These are phyloP conservation scores for Pampusana beccarii DNA, from an alignment of 2,113 vertebrate species.

Conservation along the genomic window DNA sequence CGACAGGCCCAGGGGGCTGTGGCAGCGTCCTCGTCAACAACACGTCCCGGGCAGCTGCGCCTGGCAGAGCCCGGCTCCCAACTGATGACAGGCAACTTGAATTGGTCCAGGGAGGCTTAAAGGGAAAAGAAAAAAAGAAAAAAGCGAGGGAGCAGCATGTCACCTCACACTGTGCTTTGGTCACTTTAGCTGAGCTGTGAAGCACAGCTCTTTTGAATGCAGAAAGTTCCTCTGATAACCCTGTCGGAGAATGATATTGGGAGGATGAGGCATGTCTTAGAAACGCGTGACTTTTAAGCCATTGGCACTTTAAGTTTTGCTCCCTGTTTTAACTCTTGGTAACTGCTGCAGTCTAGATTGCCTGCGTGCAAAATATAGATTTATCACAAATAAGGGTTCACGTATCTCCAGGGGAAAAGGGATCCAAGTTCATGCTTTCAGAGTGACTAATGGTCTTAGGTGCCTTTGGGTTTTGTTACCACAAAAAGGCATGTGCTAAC, in stretches of 20 bases:
- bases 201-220: slow-evolving; percentile 69
- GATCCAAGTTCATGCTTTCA: slow-evolving; percentile 24
- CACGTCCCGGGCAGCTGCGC: slow-evolving; percentile 75
- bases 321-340: slow-evolving; percentile 67
- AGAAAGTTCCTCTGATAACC: slow-evolving; percentile 77
- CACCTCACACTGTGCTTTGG: slow-evolving; percentile 74
- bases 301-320: slow-evolving; percentile 64
- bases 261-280: slow-evolving; percentile 68
- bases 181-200: slow-evolving; percentile 77
- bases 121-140: not conserved
- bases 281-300: slow-evolving; percentile 70
- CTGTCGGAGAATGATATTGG: slow-evolving; percentile 68
- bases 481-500: not conserved
- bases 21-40: slow-evolving; percentile 80
- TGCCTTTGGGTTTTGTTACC: not conserved
- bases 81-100: slow-evolving; percentile 75
- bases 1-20: slow-evolving; percentile 75
- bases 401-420: not conserved
- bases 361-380: slow-evolving; percentile 10
- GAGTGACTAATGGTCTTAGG: not conserved
- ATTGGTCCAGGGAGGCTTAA: slow-evolving; percentile 60
- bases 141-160: not conserved
- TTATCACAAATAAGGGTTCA: slow-evolving; percentile 45
- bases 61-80: slow-evolving; percentile 46
- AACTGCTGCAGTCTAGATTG: slow-evolving; percentile 12